Evolutionary conservation across 2,888 invertebrate species (phyloP).

Genomic region (Marasmarcha lunaedactyla): DNA sequence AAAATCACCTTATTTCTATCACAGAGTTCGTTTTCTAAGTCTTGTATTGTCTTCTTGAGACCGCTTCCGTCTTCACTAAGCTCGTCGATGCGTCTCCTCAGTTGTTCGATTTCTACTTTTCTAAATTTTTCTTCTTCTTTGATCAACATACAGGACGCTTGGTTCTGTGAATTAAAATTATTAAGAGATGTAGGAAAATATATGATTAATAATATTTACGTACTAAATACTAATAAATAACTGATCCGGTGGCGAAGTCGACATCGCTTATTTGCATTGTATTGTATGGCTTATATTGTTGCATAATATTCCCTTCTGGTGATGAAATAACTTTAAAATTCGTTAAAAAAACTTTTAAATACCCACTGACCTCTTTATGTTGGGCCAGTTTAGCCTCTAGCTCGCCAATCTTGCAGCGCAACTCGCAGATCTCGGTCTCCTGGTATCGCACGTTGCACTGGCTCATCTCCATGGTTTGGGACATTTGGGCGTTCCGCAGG

Average conservation of each 20-base stretch:
- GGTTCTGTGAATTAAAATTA: constrained; percentile 40
- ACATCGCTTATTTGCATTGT: too few relatives aligned
- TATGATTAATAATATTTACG: too few relatives aligned
- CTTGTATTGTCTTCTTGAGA: constrained; percentile 49
- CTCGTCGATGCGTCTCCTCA: constrained; percentile 45
- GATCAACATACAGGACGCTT: constrained; percentile 59
- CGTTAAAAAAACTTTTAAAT: too few relatives aligned
- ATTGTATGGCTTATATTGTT: too few relatives aligned
- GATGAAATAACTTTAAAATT: too few relatives aligned
- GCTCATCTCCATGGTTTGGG: constrained; percentile 82
- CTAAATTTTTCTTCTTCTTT: constrained; percentile 46
- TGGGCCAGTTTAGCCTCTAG: constrained; percentile 66
- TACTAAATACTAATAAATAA: too few relatives aligned
- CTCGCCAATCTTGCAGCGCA: constrained; percentile 65
- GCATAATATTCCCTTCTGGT: too few relatives aligned
- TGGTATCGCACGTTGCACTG: constrained; percentile 80
- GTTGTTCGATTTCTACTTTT: constrained; percentile 38
- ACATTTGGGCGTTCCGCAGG: constrained; percentile 84
- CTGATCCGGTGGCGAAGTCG: too few relatives aligned
- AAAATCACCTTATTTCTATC: constrained; percentile 74
- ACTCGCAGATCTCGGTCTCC: constrained; percentile 73
- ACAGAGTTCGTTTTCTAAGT: constrained; percentile 69
- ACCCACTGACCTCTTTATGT: constrained; percentile 68
- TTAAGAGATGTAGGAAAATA: too few relatives aligned
- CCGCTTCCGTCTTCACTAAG: constrained; percentile 56